phyloP scores from a whole-genome alignment of 2,888 invertebrate genomes.

The Glyphotaelius pellucidus region DNA sequence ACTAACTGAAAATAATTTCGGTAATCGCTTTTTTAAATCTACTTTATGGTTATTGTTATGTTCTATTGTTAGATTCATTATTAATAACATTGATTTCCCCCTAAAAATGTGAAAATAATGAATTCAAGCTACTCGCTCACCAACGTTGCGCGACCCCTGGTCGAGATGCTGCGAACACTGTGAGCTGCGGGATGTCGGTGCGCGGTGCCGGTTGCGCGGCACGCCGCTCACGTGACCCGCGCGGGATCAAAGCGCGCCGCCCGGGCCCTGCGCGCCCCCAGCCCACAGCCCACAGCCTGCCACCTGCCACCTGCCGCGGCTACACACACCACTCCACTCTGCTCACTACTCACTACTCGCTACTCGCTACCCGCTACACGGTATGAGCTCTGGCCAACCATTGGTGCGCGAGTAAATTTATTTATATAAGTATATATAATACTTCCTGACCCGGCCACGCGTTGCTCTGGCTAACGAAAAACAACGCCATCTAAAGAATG shows the following conservation, averaged over 20 bases:
- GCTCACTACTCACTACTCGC: not conserved
- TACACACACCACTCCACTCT: no score
- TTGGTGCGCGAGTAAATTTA: not conserved
- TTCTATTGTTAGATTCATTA: no score
- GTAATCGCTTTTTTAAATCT: no score
- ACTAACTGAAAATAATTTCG: no score
- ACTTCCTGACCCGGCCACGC: no score
- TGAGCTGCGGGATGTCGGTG: not conserved
- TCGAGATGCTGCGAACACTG: not conserved
- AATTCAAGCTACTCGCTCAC: not conserved
- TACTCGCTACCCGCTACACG: not conserved
- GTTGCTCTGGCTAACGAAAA: no score
- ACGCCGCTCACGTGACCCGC: not conserved
- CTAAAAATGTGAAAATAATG: not conserved
- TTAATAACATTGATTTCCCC: not conserved
- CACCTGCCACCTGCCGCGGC: not conserved
- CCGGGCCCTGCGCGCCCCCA: not conserved
- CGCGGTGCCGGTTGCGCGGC: not conserved
- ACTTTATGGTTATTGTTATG: no score
- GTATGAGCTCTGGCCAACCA: not conserved
- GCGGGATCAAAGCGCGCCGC: not conserved
- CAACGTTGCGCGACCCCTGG: not conserved
- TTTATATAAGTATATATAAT: no score
- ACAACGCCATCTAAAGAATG: no score
- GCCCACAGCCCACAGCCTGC: not conserved